phyloP scores from a whole-genome alignment of 1,140 invertebrate genomes.

The Triops cancriformis region DNA sequence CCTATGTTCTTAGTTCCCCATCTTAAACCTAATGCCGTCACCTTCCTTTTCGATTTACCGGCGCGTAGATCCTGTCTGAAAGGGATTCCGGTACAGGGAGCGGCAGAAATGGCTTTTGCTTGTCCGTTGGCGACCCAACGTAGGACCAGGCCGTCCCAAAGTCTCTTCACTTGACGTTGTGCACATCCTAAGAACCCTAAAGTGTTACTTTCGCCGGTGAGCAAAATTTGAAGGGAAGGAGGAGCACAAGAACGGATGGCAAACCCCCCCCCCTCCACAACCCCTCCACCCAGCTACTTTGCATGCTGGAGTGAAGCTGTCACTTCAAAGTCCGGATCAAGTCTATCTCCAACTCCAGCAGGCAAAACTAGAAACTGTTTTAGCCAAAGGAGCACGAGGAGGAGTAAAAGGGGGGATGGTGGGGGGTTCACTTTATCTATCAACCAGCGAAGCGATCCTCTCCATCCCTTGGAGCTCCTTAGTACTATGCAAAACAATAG shows the following conservation, averaged over 20 bases:
- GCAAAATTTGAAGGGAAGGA: not conserved
- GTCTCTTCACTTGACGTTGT: too few species aligned
- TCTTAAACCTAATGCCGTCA: not conserved
- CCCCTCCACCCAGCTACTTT: not conserved
- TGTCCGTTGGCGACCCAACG: not conserved
- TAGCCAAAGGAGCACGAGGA: not conserved
- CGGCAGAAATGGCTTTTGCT: not conserved
- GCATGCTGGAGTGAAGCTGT: conserved; percentile 8
- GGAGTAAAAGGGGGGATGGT: too few species aligned
- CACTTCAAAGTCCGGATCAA: not conserved
- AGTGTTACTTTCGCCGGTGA: not conserved
- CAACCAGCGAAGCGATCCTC: not conserved
- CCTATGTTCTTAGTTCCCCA: not conserved
- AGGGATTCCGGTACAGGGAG: not conserved
- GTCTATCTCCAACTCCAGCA: not conserved
- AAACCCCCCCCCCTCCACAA: not conserved
- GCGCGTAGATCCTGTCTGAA: not conserved
- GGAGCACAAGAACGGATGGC: not conserved
- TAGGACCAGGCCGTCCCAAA: not conserved
- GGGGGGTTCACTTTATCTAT: not conserved
- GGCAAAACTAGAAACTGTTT: conserved; percentile 8
- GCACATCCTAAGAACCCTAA: not conserved
- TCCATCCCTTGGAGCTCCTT: not conserved
- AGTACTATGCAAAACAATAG: conserved; percentile 6
- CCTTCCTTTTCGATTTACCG: not conserved